Base-by-base conservation (phyloP, 2,113 vertebrate species). In the Taurulus bubalis region DNA sequence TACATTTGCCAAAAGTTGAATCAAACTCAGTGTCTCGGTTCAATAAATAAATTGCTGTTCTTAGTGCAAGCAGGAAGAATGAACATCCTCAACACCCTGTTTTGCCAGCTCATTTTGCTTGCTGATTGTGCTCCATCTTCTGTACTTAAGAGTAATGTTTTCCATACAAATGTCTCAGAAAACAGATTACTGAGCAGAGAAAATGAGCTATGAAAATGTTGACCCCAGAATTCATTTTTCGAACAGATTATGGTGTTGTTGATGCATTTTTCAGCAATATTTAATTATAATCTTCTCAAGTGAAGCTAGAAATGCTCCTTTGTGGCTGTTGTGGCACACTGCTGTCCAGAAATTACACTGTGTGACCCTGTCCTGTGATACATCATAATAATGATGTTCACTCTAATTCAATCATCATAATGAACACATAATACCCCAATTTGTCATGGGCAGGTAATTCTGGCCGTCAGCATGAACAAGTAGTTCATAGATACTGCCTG, bases 31-130 rank as follows among this genome's bases (percentile, higher is more conserved):
- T 75, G 67, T 79, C 77, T 71, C 2, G 1, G 76, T 42, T 79
- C 71, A 66, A 73, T 85, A 90, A 88, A 90, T 88, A 79, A 79
- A 82, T 87, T 9, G 3, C 28, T 24, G n/a, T 86, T 77, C 71
- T 34, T 38, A 51, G 68, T 26, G 28, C 40, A 71, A 64, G 47
- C 64, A 47, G 56, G 51, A 71, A 6, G 62, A 71, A 42, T 60
- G 26, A 71, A 77, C 45, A 60, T 62, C 71, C 26, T 64, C 36
- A 53, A 58, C 58, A 73, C 40, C 20, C 12, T 45, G n/a, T 56
- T 78, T 56, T n/a, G 0, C 71, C 32, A 76, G 71, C 24, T 70
- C 40, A 64, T 64, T 75, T 30, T 49, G 22, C 74, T 32, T 58
- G 30, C 38, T 70, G 60, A 63, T 36, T 59, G 65, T 16, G 51